Conservation (phyloP, 2,888 invertebrate species). For the Cheiracanthium punctorium region DNA sequence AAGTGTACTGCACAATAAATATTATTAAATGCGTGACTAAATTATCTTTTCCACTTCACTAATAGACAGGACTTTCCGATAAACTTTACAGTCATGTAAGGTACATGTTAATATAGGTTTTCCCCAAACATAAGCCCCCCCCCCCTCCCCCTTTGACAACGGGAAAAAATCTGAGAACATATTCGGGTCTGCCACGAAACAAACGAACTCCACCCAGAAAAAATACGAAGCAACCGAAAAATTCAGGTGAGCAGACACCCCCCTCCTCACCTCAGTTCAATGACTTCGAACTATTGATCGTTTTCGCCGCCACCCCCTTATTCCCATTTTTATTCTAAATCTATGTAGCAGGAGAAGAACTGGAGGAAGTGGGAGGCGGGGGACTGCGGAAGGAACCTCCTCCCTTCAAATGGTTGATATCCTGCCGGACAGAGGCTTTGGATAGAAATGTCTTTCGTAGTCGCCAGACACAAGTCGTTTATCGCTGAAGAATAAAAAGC, state of each 20-base stretch:
- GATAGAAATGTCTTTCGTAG: background rate
- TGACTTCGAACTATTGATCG: constrained; percentile 65
- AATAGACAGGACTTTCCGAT: too few species aligned
- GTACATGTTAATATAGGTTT: too few species aligned
- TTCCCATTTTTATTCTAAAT: constrained; percentile 55
- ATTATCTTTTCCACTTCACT: too few species aligned
- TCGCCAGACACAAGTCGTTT: background rate
- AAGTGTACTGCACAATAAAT: too few species aligned
- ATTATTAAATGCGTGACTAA: too few species aligned
- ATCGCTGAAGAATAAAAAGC: background rate
- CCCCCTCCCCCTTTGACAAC: too few species aligned
- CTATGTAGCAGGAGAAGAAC: constrained; percentile 26
- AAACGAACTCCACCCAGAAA: background rate
- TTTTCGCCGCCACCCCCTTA: constrained; percentile 12
- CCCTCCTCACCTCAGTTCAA: constrained; percentile 42
- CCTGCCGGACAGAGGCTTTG: background rate
- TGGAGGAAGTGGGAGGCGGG: too few species aligned
- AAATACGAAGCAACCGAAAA: background rate
- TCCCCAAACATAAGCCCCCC: too few species aligned
- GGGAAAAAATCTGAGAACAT: too few species aligned
- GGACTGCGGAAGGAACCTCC: background rate
- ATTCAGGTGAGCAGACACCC: constrained; percentile 47
- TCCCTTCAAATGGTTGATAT: background rate
- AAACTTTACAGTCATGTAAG: too few species aligned
- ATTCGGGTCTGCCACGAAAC: too few species aligned